A percentile compares a stretch with the other conserved stretches of the same genome.
Evolutionary conservation across 1,140 invertebrate genomes (phyloP).

Genomic region (Panagrolaimus sp.): DNA sequence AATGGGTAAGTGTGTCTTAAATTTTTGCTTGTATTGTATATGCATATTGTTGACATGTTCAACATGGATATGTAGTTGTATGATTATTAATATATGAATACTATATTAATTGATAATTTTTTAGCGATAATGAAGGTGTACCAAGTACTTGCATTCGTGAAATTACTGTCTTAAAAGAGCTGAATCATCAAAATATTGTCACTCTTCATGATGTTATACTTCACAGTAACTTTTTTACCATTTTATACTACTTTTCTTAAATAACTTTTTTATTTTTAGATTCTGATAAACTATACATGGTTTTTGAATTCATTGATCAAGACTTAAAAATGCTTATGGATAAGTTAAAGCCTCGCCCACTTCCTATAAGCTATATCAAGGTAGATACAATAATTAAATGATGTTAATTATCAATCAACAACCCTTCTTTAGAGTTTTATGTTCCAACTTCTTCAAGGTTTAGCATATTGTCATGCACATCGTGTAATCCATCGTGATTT

Average conservation of each 20-base stretch:
- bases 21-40: slow-evolving; percentile 21
- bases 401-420: not conserved
- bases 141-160: slow-evolving; percentile 89
- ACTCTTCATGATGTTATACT: slow-evolving; percentile 83
- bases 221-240: slow-evolving; percentile 65
- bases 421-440: slow-evolving; percentile 65
- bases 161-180: slow-evolving; percentile 82
- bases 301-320: slow-evolving; percentile 96
- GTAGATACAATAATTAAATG: slow-evolving; percentile 70
- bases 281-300: slow-evolving; percentile 88
- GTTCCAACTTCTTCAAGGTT: slow-evolving; percentile 82
- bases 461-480: slow-evolving; percentile 88
- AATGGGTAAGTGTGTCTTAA: slow-evolving; percentile 69
- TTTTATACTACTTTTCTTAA: slow-evolving; percentile 28
- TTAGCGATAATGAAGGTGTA: slow-evolving; percentile 69
- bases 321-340: slow-evolving; percentile 67
- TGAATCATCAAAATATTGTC: slow-evolving; percentile 85
- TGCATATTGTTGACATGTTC: not conserved
- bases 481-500: slow-evolving; percentile 89
- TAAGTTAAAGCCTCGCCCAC: slow-evolving; percentile 87
- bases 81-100: slow-evolving; percentile 7
- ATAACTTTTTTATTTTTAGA: slow-evolving; percentile 66
- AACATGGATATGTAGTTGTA: slow-evolving; percentile 4
- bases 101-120: slow-evolving; percentile 58
- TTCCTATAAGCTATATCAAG: slow-evolving; percentile 77